phyloP scores from a whole-genome alignment of 2,888 invertebrate genomes.

The Masnerella sp. region DNA sequence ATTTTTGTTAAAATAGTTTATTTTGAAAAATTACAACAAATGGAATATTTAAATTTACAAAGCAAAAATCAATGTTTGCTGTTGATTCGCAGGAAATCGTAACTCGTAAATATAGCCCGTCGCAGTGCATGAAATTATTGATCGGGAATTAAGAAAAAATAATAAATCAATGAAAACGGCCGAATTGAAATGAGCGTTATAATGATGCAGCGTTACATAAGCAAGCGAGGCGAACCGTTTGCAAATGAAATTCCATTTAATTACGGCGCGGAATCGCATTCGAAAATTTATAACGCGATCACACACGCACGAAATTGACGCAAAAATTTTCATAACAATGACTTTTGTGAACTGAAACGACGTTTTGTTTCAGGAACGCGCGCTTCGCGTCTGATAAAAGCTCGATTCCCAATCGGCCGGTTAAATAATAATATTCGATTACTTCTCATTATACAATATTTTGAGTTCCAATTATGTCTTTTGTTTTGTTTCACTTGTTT shows the following conservation, averaged over 20 bases:
- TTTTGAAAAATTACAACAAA: no score
- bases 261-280: slow-evolving; percentile 25
- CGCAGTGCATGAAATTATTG: no score
- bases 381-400: background rate
- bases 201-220: slow-evolving; percentile 16
- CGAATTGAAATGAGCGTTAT: slow-evolving; percentile 9
- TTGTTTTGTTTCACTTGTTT: no score
- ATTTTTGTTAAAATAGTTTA: no score
- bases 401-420: slow-evolving; percentile 11
- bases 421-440: slow-evolving; percentile 8
- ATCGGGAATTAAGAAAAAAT: background rate
- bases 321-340: slow-evolving; percentile 23
- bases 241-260: slow-evolving; percentile 35
- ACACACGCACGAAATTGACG: slow-evolving; percentile 6
- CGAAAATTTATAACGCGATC: slow-evolving; percentile 20
- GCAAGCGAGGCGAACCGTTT: slow-evolving; percentile 10
- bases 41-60: no score
- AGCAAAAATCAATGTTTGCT: no score
- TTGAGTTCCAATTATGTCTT: background rate
- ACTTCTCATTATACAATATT: slow-evolving; percentile 4
- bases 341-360: slow-evolving; percentile 1
- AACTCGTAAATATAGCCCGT: no score
- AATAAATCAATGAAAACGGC: background rate
- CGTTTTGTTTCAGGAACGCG: background rate
- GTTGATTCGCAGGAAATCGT: no score